Evolutionary conservation across 2,888 invertebrate genomes (phyloP).

Genomic region (Tribolium freemani): DNA sequence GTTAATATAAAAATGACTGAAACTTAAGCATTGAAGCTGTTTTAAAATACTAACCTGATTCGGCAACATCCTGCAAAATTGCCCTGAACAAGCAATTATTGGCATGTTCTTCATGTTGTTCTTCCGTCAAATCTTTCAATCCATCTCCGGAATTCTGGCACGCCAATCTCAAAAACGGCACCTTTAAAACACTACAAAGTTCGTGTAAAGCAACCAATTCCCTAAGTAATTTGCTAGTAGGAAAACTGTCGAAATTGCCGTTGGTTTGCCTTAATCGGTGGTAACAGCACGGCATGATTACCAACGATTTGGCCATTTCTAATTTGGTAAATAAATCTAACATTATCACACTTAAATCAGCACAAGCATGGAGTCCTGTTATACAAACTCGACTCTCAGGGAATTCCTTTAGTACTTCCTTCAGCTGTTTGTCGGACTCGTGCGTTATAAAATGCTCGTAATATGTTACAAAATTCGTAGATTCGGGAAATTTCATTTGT

Average conservation of each 20-base stretch:
- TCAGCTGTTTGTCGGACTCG: slow-evolving; percentile 68
- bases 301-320: slow-evolving; percentile 71
- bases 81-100: slow-evolving; percentile 74
- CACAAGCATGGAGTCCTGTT: slow-evolving; percentile 83
- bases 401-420: slow-evolving; percentile 47
- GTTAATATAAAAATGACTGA: too few species aligned
- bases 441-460: slow-evolving; percentile 72
- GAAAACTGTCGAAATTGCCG: slow-evolving; percentile 75
- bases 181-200: slow-evolving; percentile 69
- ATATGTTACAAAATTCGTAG: slow-evolving; percentile 72
- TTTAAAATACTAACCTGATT: slow-evolving; percentile 68
- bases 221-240: slow-evolving; percentile 72
- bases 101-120: slow-evolving; percentile 70
- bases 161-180: slow-evolving; percentile 80
- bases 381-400: slow-evolving; percentile 63
- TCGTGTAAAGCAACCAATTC: slow-evolving; percentile 62
- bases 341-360: slow-evolving; percentile 79
- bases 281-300: slow-evolving; percentile 86
- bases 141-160: slow-evolving; percentile 76
- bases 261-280: slow-evolving; percentile 70
- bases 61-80: slow-evolving; percentile 74
- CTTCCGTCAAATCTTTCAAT: slow-evolving; percentile 69
- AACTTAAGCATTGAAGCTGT: too few species aligned
- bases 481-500: slow-evolving; percentile 71
- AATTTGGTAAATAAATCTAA: slow-evolving; percentile 76